Percentiles rank a stretch among this genome's conserved stretches.
These are phyloP conservation scores for Hyperoplus immaculatus DNA, from an alignment of 2,797 vertebrate species.

Conservation along the genomic window DNA sequence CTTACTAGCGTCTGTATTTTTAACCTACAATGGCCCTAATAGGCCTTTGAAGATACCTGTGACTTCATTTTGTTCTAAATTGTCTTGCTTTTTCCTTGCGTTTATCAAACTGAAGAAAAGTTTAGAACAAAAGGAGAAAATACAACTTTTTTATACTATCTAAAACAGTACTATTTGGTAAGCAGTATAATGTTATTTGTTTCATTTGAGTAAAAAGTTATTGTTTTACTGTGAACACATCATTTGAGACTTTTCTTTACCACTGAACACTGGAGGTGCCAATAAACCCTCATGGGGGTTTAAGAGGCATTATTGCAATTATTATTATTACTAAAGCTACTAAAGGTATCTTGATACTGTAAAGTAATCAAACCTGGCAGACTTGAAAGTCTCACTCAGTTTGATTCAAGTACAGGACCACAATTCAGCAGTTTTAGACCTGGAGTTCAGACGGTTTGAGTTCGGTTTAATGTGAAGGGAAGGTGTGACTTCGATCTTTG, in stretches of 20 bases:
- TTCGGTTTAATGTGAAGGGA: neutral
- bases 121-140: conserved; percentile 9
- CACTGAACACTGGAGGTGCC: neutral
- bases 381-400: neutral
- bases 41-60: neutral
- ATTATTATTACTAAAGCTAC: neutral
- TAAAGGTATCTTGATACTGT: neutral
- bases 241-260: neutral
- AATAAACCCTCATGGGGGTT: neutral
- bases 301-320: neutral
- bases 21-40: too few relatives aligned
- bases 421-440: neutral
- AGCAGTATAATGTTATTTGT: neutral
- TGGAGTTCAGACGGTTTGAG: neutral
- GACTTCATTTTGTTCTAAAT: neutral
- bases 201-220: neutral
- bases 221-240: neutral
- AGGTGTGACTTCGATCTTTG: neutral
- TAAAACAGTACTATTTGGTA: neutral
- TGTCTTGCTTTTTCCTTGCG: neutral
- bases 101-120: neutral
- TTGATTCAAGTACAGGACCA: neutral
- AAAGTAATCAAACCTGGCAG: neutral
- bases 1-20: too few relatives aligned
- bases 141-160: neutral